Evolutionary conservation across 2,888 invertebrate species (phyloP).

Genomic region (Leptinotarsa peninsularis): DNA sequence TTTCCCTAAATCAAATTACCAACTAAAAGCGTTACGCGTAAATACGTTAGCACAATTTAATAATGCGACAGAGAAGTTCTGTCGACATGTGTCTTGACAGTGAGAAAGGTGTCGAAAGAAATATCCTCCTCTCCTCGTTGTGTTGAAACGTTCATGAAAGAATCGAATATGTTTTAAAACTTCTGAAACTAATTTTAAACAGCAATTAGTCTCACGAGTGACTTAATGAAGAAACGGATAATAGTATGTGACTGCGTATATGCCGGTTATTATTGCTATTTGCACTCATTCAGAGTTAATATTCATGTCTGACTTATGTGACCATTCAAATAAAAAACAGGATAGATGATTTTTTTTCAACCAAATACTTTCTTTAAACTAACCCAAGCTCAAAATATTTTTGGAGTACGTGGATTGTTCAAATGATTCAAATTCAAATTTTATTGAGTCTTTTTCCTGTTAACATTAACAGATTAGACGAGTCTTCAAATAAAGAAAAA

Average conservation of each 20-base stretch:
- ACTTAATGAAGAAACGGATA: conserved; percentile 17
- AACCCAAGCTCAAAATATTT: too few species aligned
- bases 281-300: not conserved
- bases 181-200: conserved; percentile 35
- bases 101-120: conserved; percentile 33
- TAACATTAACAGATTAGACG: too few species aligned
- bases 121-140: conserved; percentile 35
- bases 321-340: too few species aligned
- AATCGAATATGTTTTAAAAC: conserved; percentile 35
- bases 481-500: too few species aligned
- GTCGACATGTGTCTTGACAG: conserved; percentile 32
- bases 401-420: too few species aligned
- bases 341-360: too few species aligned
- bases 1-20: conserved; percentile 21
- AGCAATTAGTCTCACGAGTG: conserved; percentile 35
- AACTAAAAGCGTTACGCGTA: conserved; percentile 22
- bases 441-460: too few species aligned
- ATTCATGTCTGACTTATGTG: too few species aligned
- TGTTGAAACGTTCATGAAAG: conserved; percentile 19
- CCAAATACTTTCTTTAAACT: too few species aligned
- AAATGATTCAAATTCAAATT: too few species aligned
- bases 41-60: conserved; percentile 38
- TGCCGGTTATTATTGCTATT: not conserved
- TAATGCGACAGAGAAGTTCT: conserved; percentile 36
- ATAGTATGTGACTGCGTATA: not conserved